Base-by-base conservation (phyloP, 2,888 invertebrate genomes). In the Hemistola chrysoprasaria region DNA sequence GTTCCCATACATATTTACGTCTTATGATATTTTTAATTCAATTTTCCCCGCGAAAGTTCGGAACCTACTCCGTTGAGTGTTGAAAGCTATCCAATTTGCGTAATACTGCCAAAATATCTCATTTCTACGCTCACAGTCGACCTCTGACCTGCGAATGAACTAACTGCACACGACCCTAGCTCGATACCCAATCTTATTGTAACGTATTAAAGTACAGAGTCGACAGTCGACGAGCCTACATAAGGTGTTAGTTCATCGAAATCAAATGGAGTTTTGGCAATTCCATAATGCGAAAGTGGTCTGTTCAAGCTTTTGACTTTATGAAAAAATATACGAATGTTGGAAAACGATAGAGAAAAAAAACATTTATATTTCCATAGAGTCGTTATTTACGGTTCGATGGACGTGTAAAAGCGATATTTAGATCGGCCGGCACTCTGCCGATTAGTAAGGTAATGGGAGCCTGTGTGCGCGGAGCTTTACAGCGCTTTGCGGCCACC, bases 51-150 rank as follows among this genome's bases (percentile, higher is more conserved):
- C 85, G 79, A 87, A 87, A 88, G 78, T 88, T 88, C 82, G 78
- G 78, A 87, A 85, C 84, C 80, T 86, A 87, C 87, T 85, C 79
- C 81, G 87, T 83, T 78, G 88, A 88, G 88, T 88, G 88, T 88
- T 86, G 88, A 88, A 88, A 88, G 88, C 88, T 87, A 88, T 88
- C 88, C 88, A 88, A 88, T 88, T 88, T 88, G 87, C 87, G 86
- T 88, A 88, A 88, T 88, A 88, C 88, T 87, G 79, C 85, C 88
- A 86, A 88, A 88, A 88, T 88, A 88, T 88, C 88, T 88, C 87
- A 88, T 88, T 88, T 88, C 88, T 88, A 84, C 87, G 85, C 83
- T 86, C 77, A 80, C 80, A 82, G 76, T 65, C 62, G 55, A 62
- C 56, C 46, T 54, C 43, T 55, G 51, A 51, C 44, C 33, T 49